Base-by-base conservation (phyloP, 1,140 invertebrate species). In the Scaptodrosophila lebanonensis region DNA sequence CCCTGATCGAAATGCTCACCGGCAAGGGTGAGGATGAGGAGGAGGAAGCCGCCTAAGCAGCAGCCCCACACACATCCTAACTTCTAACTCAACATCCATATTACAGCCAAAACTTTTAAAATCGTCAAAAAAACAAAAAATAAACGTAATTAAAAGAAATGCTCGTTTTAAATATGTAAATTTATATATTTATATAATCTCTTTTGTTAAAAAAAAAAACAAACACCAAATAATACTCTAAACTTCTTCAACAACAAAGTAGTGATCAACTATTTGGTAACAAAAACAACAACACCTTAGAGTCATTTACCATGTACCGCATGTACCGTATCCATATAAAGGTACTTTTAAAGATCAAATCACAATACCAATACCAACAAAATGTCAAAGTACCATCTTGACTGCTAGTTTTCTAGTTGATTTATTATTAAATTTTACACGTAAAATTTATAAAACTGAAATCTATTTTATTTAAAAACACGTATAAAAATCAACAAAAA, bases 1-100 rank as follows among this genome's bases (percentile, higher is more conserved):
- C 93, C 85, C 93, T 97, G 70, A 95, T 97, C 88, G 90, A 91
- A 84, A 93, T 95, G 90, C 90, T 97, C 69, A 97, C 95, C 66
- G 94, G 94, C 85, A 91, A 92, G 82, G 92, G 91, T 58, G 92
- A 93, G 58, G 93, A 94, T 35, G 94, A 92, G 30, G 92, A 93
- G 32, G 93, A 92, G 32, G 92, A 93, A 67, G 91, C 91, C 61
- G 85, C 84, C 69, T 86, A 86, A 86, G 40, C 59, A 62, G 51
- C 62, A 63, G 48, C 18, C 30, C 58, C 47, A 50, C 52, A 83
- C 69, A 83, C 66, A 84, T 83, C 79, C 76, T 83, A 75, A 83
- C 79, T 77, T 83, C 68, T 83, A 83, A 83, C 77, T 83, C 67
- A 77, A 57, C 71, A 82, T 82, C 76, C 76, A 83, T 69, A 60